These are phyloP conservation scores for Crossaster papposus DNA, from an alignment of 53 echinoderm and acorn worm species.

Conservation along the genomic window DNA sequence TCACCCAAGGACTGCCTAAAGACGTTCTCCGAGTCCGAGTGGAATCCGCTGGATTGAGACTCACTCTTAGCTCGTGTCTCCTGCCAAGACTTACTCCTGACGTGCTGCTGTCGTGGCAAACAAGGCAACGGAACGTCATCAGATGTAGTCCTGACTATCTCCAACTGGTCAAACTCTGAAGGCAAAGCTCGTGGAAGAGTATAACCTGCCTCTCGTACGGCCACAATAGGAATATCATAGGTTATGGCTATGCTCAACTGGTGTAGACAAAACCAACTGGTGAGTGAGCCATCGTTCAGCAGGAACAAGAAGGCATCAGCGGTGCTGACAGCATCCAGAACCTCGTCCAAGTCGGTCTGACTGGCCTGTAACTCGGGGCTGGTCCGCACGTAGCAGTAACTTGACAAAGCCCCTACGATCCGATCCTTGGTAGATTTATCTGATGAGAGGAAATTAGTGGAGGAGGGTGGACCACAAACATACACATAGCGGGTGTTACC, in stretches of 20 bases:
- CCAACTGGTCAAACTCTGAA: slow-evolving; percentile 63
- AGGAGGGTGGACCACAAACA: slow-evolving; percentile 61
- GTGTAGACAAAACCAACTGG: slow-evolving; percentile 70
- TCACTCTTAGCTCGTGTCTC: slow-evolving; percentile 40
- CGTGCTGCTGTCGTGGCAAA: slow-evolving; percentile 1
- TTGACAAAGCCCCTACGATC: slow-evolving; percentile 75
- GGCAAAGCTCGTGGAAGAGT: slow-evolving; percentile 62
- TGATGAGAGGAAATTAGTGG: slow-evolving; percentile 39
- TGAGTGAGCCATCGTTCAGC: slow-evolving; percentile 68
- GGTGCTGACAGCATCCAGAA: slow-evolving; percentile 63
- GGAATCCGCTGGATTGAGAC: slow-evolving; percentile 74
- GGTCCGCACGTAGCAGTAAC: slow-evolving; percentile 75
- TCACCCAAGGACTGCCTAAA: slow-evolving; percentile 12
- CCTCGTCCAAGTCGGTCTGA: slow-evolving; percentile 63
- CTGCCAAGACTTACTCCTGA: slow-evolving; percentile 44
- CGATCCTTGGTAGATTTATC: slow-evolving; percentile 59
- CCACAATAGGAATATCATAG: slow-evolving; percentile 66
- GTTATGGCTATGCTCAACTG: slow-evolving; percentile 77
- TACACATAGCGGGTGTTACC: slow-evolving; percentile 70
- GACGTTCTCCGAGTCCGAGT: slow-evolving; percentile 70
- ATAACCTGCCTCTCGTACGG: slow-evolving; percentile 76
- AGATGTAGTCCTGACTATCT: slow-evolving; percentile 56
- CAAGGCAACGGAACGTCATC: background rate
- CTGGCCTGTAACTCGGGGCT: slow-evolving; percentile 73
- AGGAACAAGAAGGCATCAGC: slow-evolving; percentile 86